Evolutionary conservation across 2,113 vertebrate species (phyloP).

Genomic region (Vulpes lagopus): DNA sequence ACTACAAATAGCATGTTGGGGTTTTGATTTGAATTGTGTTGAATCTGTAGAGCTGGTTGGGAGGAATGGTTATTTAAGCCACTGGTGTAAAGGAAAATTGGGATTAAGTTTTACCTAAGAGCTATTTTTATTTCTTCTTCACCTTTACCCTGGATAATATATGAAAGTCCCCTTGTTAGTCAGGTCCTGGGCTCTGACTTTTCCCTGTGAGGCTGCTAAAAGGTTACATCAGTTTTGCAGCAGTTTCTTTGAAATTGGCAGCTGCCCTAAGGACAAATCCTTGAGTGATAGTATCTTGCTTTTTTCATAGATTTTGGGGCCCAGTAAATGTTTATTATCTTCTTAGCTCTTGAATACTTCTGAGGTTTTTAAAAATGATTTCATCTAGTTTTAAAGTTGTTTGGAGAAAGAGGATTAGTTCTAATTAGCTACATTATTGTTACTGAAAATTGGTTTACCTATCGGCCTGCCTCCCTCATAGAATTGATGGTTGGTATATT

Average conservation of each 20-base stretch:
- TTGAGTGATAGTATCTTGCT: not conserved
- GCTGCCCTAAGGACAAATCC: not conserved
- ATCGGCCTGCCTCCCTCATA: not conserved
- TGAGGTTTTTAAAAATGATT: not conserved
- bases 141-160: not conserved
- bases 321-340: not conserved
- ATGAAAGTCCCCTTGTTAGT: not conserved
- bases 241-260: not conserved
- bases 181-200: not conserved
- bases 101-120: conserved; percentile 10
- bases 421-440: not conserved
- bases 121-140: not conserved
- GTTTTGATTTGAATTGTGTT: not conserved
- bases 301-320: not conserved
- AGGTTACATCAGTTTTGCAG: not conserved
- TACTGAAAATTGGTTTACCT: not conserved
- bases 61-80: not conserved
- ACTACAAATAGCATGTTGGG: not conserved
- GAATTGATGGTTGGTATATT: not conserved
- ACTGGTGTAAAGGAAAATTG: not conserved
- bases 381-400: conserved; percentile 17
- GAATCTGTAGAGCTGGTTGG: not conserved
- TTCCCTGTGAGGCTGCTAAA: not conserved
- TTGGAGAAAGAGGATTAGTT: conserved; percentile 10
- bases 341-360: not conserved